Conservation (phyloP, 1,140 invertebrate genomes). For the Chironomus striatipennis region DNA sequence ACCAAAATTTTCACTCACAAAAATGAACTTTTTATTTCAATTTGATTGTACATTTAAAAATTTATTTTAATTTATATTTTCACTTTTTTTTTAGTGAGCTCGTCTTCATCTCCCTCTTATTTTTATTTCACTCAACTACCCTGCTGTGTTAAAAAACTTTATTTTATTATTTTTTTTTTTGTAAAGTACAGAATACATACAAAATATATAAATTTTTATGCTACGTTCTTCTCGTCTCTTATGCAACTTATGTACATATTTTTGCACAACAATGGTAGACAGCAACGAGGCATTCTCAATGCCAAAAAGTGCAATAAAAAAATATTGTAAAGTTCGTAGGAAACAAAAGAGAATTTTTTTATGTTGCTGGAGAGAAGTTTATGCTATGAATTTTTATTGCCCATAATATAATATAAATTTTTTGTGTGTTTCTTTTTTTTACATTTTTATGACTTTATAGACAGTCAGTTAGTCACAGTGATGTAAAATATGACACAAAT, state of each 20-base stretch:
- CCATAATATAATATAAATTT: no score
- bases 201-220: not conserved
- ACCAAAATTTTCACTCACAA: no score
- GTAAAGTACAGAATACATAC: no score
- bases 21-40: no score
- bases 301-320: slow-evolving; percentile 23
- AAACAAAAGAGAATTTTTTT: slow-evolving; percentile 18
- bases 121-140: not conserved
- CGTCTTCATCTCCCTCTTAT: not conserved
- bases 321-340: not conserved
- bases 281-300: slow-evolving; percentile 16
- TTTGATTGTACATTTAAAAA: no score
- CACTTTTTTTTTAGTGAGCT: no score
- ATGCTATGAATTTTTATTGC: not conserved
- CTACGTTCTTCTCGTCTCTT: not conserved
- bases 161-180: not conserved
- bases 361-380: not conserved
- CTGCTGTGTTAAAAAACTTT: not conserved
- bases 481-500: not conserved
- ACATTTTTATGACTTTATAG: slow-evolving; percentile 1
- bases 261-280: not conserved
- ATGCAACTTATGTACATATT: no score
- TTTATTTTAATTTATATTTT: no score
- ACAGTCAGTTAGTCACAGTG: not conserved
- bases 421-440: no score